Conservation (phyloP, 2,113 vertebrate genomes). For the Eulemur macaco region DNA sequence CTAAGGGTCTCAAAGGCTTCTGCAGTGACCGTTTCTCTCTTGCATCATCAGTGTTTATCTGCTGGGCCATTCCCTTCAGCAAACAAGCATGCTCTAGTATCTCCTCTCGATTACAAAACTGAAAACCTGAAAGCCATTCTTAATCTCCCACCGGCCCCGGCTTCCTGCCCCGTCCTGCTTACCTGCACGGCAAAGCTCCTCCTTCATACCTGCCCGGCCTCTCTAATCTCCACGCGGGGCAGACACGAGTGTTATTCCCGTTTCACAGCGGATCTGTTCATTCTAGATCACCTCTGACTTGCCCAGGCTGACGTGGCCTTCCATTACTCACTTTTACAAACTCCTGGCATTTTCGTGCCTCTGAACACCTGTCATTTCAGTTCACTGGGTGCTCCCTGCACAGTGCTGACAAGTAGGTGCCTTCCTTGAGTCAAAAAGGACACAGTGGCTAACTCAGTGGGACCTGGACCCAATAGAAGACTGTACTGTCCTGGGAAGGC, state of each 20-base stretch:
- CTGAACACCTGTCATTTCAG: background rate
- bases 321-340: background rate
- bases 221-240: background rate
- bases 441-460: rapidly evolving
- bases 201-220: background rate
- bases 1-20: background rate
- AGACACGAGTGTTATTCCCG: no score
- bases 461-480: background rate
- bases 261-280: background rate
- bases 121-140: no score
- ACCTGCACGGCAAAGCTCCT: background rate
- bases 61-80: background rate
- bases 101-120: background rate
- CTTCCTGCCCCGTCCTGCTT: background rate
- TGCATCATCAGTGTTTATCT: background rate
- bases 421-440: background rate
- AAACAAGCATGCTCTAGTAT: no score
- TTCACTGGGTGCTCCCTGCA: background rate
- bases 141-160: background rate
- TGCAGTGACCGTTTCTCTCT: background rate
- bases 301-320: background rate
- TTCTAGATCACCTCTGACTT: background rate
- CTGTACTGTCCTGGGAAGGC: no score
- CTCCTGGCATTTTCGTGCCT: no score
- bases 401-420: background rate